Conservation (phyloP, 1,140 invertebrate genomes). For the Platorchestia sp. region DNA sequence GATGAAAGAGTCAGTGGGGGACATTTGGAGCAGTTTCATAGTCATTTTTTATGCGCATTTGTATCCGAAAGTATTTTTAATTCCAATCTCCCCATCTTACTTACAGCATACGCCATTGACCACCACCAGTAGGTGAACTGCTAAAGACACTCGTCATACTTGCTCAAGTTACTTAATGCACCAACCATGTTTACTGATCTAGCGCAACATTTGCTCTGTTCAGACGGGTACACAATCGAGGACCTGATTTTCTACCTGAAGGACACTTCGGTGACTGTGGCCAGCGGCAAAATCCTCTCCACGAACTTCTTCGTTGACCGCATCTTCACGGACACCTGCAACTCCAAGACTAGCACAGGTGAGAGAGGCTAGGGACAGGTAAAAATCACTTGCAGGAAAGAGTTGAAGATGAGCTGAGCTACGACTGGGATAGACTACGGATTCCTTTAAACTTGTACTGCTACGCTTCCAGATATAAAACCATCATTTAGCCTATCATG, state of each 20-base stretch:
- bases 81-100: too few species aligned
- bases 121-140: too few species aligned
- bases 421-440: too few species aligned
- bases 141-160: too few species aligned
- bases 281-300: neutral
- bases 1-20: too few species aligned
- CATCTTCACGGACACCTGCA: constrained; percentile 55
- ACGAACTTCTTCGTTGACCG: constrained; percentile 26
- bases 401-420: neutral
- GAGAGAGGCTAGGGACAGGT: neutral
- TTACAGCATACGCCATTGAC: too few species aligned
- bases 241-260: constrained; percentile 49
- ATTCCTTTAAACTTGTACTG: too few species aligned
- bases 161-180: neutral
- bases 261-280: neutral
- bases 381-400: neutral
- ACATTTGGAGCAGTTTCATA: too few species aligned
- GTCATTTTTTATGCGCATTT: too few species aligned
- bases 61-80: too few species aligned
- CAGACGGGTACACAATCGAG: constrained; percentile 58
- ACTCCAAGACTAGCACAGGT: constrained; percentile 59
- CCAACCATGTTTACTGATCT: neutral
- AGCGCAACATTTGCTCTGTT: neutral
- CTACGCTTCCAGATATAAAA: too few species aligned
- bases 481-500: neutral